Conservation (phyloP, 2,888 invertebrate genomes). For the Chelonus formosanus region DNA sequence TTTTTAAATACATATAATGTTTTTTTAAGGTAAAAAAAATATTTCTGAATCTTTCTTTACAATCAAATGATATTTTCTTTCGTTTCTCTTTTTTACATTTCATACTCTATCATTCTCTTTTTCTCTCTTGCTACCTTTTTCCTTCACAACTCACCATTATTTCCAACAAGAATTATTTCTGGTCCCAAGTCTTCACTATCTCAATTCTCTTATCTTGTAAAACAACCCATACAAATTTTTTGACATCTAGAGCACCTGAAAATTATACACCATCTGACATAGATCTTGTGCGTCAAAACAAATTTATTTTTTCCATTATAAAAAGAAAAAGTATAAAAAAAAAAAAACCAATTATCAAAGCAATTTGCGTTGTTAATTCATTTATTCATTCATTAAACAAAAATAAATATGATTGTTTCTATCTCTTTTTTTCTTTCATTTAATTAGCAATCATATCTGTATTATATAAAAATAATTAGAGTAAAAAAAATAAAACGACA, state of each 20-base stretch:
- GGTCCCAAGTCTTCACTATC: conserved; percentile 27
- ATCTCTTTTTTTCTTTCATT: too few species aligned
- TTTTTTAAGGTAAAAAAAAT: too few species aligned
- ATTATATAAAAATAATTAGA: not conserved
- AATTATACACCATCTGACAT: not conserved
- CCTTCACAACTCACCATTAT: conserved; percentile 26
- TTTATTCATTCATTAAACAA: too few species aligned
- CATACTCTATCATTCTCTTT: not conserved
- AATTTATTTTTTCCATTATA: not conserved
- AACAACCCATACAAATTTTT: conserved; percentile 24
- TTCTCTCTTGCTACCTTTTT: not conserved
- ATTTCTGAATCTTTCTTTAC: too few species aligned
- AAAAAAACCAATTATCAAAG: not conserved
- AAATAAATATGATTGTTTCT: too few species aligned
- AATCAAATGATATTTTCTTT: too few species aligned
- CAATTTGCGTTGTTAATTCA: too few species aligned
- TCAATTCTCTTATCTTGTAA: conserved; percentile 23
- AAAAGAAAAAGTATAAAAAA: not conserved
- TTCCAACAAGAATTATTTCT: conserved; percentile 32
- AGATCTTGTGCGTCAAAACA: not conserved
- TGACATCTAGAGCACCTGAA: conserved; percentile 30
- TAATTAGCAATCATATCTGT: too few species aligned
- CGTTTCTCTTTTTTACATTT: conserved; percentile 5
- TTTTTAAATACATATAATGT: too few species aligned
- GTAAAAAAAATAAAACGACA: conserved; percentile 11